These are phyloP conservation scores for Papilio machaon DNA, from an alignment of 1,140 invertebrate genomes.

Conservation along the genomic window DNA sequence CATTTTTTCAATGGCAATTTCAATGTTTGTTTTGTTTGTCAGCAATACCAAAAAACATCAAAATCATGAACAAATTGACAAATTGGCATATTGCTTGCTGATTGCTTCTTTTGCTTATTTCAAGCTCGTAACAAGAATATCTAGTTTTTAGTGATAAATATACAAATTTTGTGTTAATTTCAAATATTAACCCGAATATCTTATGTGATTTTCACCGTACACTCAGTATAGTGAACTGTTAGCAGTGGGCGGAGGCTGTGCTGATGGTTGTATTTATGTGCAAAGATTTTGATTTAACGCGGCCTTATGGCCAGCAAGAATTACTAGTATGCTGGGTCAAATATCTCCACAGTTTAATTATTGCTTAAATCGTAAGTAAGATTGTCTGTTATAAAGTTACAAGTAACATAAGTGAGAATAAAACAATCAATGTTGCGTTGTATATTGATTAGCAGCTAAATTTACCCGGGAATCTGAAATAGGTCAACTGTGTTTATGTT, in stretches of 20 bases:
- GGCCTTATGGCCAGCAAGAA: not conserved
- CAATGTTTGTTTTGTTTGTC: no score
- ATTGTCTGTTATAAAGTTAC: not conserved
- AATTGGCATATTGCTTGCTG: slow-evolving; percentile 4
- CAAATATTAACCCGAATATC: not conserved
- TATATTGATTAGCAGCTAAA: slow-evolving; percentile 24
- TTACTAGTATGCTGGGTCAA: not conserved
- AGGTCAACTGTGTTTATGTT: not conserved
- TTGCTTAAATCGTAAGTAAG: slow-evolving; percentile 29
- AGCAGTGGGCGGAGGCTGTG: slow-evolving; percentile 22
- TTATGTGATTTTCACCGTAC: not conserved
- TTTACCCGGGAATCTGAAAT: slow-evolving; percentile 8
- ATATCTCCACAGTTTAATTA: not conserved
- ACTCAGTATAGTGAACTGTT: not conserved
- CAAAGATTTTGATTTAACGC: not conserved
- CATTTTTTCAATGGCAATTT: no score
- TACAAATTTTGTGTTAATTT: not conserved
- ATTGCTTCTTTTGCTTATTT: not conserved
- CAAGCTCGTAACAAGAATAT: not conserved
- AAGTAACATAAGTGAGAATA: not conserved
- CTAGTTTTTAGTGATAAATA: not conserved
- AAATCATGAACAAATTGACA: not conserved
- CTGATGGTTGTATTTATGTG: slow-evolving; percentile 4
- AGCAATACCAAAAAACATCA: slow-evolving; percentile 10
- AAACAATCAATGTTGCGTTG: slow-evolving; percentile 10